Evolutionary conservation across 2,888 invertebrate species (phyloP), one percentile per base, ranked within the genome.

Genomic region (Sinotaia quadrata): DNA sequence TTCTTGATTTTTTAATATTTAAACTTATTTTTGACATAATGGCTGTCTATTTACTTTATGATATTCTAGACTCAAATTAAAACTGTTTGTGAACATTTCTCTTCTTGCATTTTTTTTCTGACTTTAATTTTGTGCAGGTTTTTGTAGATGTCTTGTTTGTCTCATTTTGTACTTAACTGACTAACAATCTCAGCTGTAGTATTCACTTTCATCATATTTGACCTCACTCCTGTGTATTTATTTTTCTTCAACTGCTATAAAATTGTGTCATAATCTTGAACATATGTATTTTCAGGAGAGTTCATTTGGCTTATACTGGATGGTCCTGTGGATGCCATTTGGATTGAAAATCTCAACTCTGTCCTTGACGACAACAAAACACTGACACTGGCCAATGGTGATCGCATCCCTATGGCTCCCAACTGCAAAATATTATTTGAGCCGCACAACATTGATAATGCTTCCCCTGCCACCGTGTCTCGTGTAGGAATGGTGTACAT

Each of bases 381-480:
- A 56, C 74, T 88, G 77, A 98, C 97, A 0, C 88, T 98, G 77
- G 97, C 97, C 4, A 98, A 98, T 84, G 88, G 98, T 5, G 98
- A 98, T 89, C 92, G 98, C 36, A 91, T 98, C 62, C 93, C 95
- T 0, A 98, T 98, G 97, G 93, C 97, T 0, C 93, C 96, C 0
- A 94, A 93, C 7, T 96, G 96, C 68, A 98, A 98, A 89, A 95
- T 98, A 65, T 94, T 98, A 77, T 98, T 98, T 86, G 98, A 98
- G 86, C 97, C 97, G 0, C 96, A 97, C 87, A 97, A 97, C 86
- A 96, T 98, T 74, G 97, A 98, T 85, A 98, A 98, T 85, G 98
- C 98, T 0, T 97, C 97, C 18, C 98, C 97, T 1, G 97, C 98
- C 0, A 98, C 98, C 0, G 98, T 98, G 0, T 97, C 97, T 0